Percentiles rank a stretch among this genome's conserved stretches.
phyloP scores from a whole-genome alignment of 2,888 invertebrate genomes.

The Ephialtes manifestator region DNA sequence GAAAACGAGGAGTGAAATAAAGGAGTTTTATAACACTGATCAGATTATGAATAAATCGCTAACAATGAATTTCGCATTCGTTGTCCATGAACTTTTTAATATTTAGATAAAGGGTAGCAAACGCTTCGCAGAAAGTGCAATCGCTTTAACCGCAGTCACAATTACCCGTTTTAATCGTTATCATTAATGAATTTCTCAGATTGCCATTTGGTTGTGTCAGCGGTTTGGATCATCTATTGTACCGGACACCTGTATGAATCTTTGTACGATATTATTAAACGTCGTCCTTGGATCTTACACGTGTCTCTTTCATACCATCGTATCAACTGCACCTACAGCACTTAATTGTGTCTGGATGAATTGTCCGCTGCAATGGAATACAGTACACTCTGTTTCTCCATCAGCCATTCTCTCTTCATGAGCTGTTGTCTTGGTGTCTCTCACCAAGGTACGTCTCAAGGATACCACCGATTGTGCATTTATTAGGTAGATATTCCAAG shows the following conservation, averaged over 20 bases:
- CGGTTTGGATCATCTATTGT: neutral
- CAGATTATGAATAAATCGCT: no score
- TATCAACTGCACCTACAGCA: neutral
- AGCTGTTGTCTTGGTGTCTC: neutral
- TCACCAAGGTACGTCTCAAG: neutral
- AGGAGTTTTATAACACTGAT: no score
- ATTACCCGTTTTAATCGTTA: no score
- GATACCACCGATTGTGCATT: neutral
- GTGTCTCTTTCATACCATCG: neutral
- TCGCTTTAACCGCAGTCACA: no score
- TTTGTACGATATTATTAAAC: neutral
- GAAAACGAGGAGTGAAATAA: no score
- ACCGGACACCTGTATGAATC: neutral
- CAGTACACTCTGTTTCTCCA: neutral
- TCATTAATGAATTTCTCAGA: no score
- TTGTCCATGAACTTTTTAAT: no score
- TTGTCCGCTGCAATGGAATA: neutral
- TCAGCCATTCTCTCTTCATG: neutral
- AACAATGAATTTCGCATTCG: no score
- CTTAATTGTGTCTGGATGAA: constrained; percentile 6
- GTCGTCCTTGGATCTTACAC: neutral
- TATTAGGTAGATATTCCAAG: neutral
- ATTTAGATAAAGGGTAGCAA: no score
- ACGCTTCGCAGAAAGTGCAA: no score
- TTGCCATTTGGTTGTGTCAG: no score